A percentile compares a stretch with the other conserved stretches of the same genome.
phyloP scores from a whole-genome alignment of 2,888 invertebrate genomes.

The Polydrusus pterygomalis region DNA sequence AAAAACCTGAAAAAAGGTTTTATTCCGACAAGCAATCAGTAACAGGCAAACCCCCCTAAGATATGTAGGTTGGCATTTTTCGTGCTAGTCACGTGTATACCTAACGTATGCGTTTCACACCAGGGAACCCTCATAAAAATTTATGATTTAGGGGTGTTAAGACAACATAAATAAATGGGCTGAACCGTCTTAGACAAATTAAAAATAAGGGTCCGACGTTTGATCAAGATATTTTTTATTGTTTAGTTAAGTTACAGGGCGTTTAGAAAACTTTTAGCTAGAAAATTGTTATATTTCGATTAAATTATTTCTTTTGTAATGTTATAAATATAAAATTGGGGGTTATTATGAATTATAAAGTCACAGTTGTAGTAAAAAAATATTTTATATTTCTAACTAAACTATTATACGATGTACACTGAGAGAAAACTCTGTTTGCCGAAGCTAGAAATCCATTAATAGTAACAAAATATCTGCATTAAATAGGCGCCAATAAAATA shows the following conservation, averaged over 20 bases:
- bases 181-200: slow-evolving; percentile 47
- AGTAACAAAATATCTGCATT: too few relatives aligned
- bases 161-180: slow-evolving; percentile 50
- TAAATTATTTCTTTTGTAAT: too few relatives aligned
- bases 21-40: slow-evolving; percentile 43
- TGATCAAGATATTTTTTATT: slow-evolving; percentile 27
- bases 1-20: slow-evolving; percentile 32
- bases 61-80: slow-evolving; percentile 43
- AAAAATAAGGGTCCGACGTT: slow-evolving; percentile 37
- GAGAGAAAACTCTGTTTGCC: too few relatives aligned
- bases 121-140: slow-evolving; percentile 53
- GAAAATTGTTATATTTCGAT: too few relatives aligned
- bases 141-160: slow-evolving; percentile 52
- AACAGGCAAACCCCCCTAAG: slow-evolving; percentile 40
- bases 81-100: slow-evolving; percentile 51
- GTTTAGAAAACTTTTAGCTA: too few relatives aligned
- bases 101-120: slow-evolving; percentile 52
- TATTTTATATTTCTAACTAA: too few relatives aligned
- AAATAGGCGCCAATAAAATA: too few relatives aligned
- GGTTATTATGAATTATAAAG: too few relatives aligned
- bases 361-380: too few relatives aligned
- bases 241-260: slow-evolving; percentile 5
- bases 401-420: too few relatives aligned
- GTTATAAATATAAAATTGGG: too few relatives aligned
- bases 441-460: too few relatives aligned